A percentile compares a stretch with the other conserved stretches of the same genome.
Evolutionary conservation across 2,113 vertebrate genomes (phyloP).

Genomic region (Ascaphus truei): DNA sequence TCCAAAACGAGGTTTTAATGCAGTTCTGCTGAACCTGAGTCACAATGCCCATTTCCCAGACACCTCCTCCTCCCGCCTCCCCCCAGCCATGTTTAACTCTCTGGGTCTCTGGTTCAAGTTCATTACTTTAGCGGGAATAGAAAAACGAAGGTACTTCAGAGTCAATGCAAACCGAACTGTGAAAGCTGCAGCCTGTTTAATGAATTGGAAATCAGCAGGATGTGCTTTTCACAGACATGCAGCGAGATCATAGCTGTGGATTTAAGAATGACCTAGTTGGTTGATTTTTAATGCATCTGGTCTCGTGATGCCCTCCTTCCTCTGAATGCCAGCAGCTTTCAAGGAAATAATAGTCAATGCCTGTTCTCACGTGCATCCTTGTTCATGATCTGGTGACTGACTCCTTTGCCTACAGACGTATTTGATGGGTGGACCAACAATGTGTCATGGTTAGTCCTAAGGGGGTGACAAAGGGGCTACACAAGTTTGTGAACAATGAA

Average conservation of each 20-base stretch:
- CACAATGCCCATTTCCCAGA: neutral
- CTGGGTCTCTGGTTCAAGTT: neutral
- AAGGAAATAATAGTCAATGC: no score
- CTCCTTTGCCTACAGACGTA: no score
- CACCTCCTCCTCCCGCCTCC: neutral
- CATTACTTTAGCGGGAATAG: neutral
- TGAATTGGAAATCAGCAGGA: slow-evolving; percentile 3
- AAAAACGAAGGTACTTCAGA: slow-evolving; percentile 2
- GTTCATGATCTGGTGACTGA: no score
- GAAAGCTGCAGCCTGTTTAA: neutral
- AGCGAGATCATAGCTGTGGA: neutral
- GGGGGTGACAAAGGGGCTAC: no score
- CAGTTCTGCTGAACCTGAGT: slow-evolving; percentile 8
- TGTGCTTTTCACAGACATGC: neutral
- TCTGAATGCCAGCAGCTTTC: no score
- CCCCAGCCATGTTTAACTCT: neutral
- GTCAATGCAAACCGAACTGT: neutral
- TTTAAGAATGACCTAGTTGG: neutral
- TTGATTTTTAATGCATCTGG: no score
- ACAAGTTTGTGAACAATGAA: no score
- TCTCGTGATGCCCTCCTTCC: no score
- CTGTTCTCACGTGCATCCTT: no score
- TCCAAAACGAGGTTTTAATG: slow-evolving; percentile 24
- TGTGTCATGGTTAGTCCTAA: no score
- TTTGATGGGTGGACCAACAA: no score